Conservation (phyloP, 2,888 invertebrate genomes). For the Lydus trimaculatus region DNA sequence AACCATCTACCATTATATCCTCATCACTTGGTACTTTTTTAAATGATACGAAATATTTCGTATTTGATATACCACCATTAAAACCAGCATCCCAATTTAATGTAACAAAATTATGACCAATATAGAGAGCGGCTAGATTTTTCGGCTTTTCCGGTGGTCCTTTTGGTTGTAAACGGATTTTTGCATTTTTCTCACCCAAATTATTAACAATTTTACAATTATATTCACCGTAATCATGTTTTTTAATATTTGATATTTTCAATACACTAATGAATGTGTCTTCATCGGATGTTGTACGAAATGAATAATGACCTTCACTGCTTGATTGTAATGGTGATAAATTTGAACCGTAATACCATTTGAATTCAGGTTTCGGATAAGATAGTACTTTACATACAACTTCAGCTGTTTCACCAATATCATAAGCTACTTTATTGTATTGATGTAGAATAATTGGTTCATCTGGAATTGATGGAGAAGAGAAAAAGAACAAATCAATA, state of each 20-base stretch:
- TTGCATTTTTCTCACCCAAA: conserved; percentile 77
- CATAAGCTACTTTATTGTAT: conserved; percentile 88
- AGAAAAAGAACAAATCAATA: background rate
- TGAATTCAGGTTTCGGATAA: conserved; percentile 91
- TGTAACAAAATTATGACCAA: conserved; percentile 81
- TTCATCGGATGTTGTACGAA: conserved; percentile 82
- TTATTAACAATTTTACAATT: conserved; percentile 87
- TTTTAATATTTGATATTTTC: conserved; percentile 74
- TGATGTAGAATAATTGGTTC: conserved; percentile 86
- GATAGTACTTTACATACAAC: conserved; percentile 90
- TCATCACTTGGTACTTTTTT: conserved; percentile 71
- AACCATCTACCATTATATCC: conserved; percentile 69
- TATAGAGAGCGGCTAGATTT: conserved; percentile 73
- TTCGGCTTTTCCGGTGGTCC: conserved; percentile 87
- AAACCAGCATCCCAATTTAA: conserved; percentile 90
- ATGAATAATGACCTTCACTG: conserved; percentile 86
- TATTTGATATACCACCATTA: conserved; percentile 86
- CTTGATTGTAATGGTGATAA: conserved; percentile 77
- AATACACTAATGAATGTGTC: conserved; percentile 86
- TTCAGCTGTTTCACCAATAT: conserved; percentile 83
- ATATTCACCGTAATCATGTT: conserved; percentile 91
- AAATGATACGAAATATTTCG: conserved; percentile 88
- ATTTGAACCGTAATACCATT: conserved; percentile 86
- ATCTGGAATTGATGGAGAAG: conserved; percentile 63
- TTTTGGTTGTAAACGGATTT: conserved; percentile 83